Conservation (phyloP, 2,888 invertebrate genomes). For the Toxonevra muliebris region DNA sequence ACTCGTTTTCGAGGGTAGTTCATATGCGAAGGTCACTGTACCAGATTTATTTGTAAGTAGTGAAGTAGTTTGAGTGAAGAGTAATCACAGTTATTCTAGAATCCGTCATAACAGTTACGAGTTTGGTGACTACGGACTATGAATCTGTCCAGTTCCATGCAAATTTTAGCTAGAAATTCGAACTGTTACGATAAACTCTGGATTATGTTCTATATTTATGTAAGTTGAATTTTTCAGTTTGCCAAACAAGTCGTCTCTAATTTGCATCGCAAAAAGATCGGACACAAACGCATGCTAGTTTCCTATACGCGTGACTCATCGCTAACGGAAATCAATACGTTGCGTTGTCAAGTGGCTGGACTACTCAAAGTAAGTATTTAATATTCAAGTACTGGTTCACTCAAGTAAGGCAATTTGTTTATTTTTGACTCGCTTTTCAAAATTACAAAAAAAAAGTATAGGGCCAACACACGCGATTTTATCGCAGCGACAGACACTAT, state of each 20-base stretch:
- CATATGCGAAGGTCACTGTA: constrained; percentile 64
- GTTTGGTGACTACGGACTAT: background rate
- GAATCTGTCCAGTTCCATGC: too few species aligned
- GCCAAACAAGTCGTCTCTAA: constrained; percentile 80
- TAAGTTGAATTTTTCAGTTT: constrained; percentile 46
- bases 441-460: too few species aligned
- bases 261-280: constrained; percentile 81
- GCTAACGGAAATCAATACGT: constrained; percentile 70
- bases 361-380: constrained; percentile 68
- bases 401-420: too few species aligned
- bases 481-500: too few species aligned
- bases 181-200: background rate
- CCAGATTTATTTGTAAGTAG: constrained; percentile 61
- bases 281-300: constrained; percentile 81
- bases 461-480: too few species aligned
- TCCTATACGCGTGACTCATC: constrained; percentile 72
- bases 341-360: constrained; percentile 75
- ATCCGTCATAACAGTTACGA: background rate
- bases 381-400: background rate
- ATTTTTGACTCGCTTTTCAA: background rate
- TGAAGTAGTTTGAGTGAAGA: background rate
- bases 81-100: background rate
- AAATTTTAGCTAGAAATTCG: too few species aligned
- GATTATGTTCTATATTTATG: background rate
- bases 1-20: constrained; percentile 61